Conservation (phyloP, 2,888 invertebrate genomes). For the Carpatolechia fugitivella region DNA sequence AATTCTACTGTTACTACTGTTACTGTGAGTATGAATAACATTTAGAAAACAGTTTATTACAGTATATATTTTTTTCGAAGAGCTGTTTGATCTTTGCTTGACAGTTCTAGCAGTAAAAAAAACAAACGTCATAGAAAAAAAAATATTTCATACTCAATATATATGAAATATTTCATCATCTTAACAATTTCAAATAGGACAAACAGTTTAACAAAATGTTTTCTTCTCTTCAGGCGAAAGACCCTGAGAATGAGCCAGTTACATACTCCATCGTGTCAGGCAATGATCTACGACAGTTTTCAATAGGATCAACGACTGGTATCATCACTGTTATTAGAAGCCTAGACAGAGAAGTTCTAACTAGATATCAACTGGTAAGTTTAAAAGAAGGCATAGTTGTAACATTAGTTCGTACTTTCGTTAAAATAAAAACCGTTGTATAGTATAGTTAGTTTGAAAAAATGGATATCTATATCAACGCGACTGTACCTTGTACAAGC, state of each 20-base stretch:
- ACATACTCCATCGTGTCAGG: conserved; percentile 92
- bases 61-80: no score
- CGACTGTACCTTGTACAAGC: no score
- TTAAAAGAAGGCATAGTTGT: not conserved
- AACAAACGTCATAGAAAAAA: no score
- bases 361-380: conserved; percentile 89
- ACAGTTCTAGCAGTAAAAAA: no score
- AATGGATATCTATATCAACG: no score
- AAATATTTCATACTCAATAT: no score
- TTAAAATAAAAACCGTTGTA: not conserved
- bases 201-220: no score
- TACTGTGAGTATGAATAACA: conserved; percentile 70
- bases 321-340: conserved; percentile 91
- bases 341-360: conserved; percentile 93
- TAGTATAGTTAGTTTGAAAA: not conserved
- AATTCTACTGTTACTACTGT: conserved; percentile 91
- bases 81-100: no score
- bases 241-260: conserved; percentile 93
- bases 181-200: no score
- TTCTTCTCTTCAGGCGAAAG: conserved; percentile 81
- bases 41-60: not conserved
- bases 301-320: conserved; percentile 92
- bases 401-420: not conserved
- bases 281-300: conserved; percentile 92
- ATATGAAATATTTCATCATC: no score